Evolutionary conservation across 2,797 vertebrate genomes (phyloP).

Genomic region (Neomorphus geoffroyi): DNA sequence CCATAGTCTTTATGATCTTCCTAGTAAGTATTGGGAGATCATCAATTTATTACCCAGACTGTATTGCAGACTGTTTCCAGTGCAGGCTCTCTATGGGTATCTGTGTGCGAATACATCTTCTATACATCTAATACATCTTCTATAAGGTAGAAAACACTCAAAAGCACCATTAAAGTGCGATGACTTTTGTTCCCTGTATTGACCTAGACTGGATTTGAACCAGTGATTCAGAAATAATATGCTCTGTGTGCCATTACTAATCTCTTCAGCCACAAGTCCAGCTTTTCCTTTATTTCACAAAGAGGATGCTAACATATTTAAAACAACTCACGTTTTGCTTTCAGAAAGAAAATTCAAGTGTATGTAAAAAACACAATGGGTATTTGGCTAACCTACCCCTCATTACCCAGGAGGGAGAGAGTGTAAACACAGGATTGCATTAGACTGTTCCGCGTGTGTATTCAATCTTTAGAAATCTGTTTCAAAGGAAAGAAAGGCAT

Average conservation of each 20-base stretch:
- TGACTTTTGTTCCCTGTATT: slow-evolving; percentile 17
- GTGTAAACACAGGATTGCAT: not conserved
- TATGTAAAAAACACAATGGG: not conserved
- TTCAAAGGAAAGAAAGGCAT: slow-evolving; percentile 33
- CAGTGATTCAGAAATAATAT: slow-evolving; percentile 40
- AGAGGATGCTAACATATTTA: not conserved
- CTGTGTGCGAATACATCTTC: not conserved
- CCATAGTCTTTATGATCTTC: not conserved
- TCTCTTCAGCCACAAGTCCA: slow-evolving; percentile 28
- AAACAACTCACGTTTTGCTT: not conserved
- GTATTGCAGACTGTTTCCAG: not conserved
- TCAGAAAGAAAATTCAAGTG: not conserved
- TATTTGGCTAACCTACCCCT: slow-evolving; percentile 7
- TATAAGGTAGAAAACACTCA: not conserved
- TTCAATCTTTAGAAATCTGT: slow-evolving; percentile 46
- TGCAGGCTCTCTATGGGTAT: not conserved
- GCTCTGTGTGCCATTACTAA: slow-evolving; percentile 43
- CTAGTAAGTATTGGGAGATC: not conserved
- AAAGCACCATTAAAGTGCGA: not conserved
- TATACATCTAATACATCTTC: not conserved
- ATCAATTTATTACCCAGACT: not conserved
- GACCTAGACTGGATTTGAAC: slow-evolving; percentile 32
- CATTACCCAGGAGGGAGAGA: slow-evolving; percentile 9
- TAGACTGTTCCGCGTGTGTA: not conserved
- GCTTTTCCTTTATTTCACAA: not conserved